Percentiles rank a stretch among this genome's conserved stretches.
These are phyloP conservation scores for Hyles euphorbiae DNA, from an alignment of 1,140 invertebrate genomes.

Conservation along the genomic window DNA sequence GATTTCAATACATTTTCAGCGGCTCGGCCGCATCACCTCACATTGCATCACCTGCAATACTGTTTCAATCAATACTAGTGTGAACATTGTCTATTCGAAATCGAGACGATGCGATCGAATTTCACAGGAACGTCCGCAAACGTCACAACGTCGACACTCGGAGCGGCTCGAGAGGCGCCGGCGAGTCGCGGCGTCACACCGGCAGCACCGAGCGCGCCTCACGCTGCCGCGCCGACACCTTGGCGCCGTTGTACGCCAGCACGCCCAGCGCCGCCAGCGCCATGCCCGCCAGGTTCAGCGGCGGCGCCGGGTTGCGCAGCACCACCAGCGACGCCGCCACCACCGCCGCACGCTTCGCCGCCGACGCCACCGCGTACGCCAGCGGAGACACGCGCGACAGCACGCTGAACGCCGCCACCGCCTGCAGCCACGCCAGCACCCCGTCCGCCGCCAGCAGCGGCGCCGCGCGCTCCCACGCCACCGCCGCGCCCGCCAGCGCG, in stretches of 20 bases:
- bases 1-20: no score
- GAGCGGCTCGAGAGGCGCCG: no score
- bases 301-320: conserved; percentile 94
- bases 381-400: conserved; percentile 92
- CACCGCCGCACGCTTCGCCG: conserved; percentile 96
- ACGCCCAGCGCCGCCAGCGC: conserved; percentile 92
- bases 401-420: conserved; percentile 95
- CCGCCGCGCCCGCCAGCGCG: conserved; percentile 14
- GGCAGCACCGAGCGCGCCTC: conserved; percentile 9
- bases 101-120: no score
- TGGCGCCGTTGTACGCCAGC: conserved; percentile 86
- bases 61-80: no score
- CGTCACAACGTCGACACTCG: no score
- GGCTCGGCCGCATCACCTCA: no score
- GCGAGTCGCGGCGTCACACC: not conserved
- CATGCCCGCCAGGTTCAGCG: conserved; percentile 94
- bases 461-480: conserved; percentile 32
- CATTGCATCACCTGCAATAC: no score
- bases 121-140: no score
- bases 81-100: no score
- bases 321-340: conserved; percentile 92
- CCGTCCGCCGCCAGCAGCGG: conserved; percentile 89
- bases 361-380: conserved; percentile 96
- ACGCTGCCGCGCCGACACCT: conserved; percentile 13
- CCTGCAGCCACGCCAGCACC: conserved; percentile 94